These are phyloP conservation scores for Zalophus californianus DNA, from an alignment of 2,797 vertebrate genomes.

Conservation along the genomic window DNA sequence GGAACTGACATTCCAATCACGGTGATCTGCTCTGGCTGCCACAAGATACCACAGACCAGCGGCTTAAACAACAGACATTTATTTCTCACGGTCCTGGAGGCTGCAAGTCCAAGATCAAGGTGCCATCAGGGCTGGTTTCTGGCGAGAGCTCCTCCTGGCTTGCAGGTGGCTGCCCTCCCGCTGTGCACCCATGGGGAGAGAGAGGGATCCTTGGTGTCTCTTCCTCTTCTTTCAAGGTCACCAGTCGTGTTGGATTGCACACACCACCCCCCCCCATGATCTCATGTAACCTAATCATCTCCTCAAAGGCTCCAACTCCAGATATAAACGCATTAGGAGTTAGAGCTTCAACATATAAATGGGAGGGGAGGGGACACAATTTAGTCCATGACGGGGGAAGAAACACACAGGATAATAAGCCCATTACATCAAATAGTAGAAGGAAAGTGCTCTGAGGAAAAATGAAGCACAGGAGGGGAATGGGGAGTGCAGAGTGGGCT, in stretches of 20 bases:
- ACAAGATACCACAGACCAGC: background rate
- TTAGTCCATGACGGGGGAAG: background rate
- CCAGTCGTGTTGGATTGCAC: too few species aligned
- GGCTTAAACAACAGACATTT: accelerated
- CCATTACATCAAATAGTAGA: accelerated
- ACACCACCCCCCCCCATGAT: background rate
- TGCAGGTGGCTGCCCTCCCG: background rate
- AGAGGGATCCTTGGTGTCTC: background rate
- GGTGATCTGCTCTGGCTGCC: accelerated
- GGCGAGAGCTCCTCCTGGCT: background rate
- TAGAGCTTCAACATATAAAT: too few species aligned
- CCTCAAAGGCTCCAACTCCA: background rate
- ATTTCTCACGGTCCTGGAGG: background rate
- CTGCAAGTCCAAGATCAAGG: background rate
- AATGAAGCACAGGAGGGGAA: too few species aligned
- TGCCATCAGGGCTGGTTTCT: background rate
- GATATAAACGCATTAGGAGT: too few species aligned
- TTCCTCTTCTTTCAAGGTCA: background rate
- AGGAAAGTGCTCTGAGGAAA: background rate
- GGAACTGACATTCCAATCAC: accelerated
- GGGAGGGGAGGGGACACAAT: background rate
- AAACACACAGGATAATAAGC: background rate
- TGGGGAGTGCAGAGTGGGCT: background rate
- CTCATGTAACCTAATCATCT: background rate
- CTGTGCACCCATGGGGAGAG: background rate